These are phyloP conservation scores for Acanthopagrus latus DNA, from an alignment of 2,797 vertebrate genomes.

Conservation along the genomic window DNA sequence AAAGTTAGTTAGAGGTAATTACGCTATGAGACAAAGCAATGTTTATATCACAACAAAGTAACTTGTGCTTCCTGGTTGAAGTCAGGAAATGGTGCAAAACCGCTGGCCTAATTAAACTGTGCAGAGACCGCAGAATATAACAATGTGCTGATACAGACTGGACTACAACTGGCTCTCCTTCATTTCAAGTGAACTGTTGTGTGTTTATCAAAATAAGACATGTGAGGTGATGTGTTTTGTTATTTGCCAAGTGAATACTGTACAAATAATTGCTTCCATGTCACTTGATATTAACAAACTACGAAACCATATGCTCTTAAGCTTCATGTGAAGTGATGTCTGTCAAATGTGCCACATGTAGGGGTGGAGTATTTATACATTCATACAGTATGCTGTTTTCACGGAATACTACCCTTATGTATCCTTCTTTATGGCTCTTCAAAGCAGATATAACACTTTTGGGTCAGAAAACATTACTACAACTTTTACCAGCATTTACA, in stretches of 20 bases:
- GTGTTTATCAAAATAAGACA: background rate
- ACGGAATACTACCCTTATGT: too few relatives aligned
- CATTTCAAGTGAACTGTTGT: background rate
- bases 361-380: too few relatives aligned
- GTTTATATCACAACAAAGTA: background rate
- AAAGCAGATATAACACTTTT: too few relatives aligned
- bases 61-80: background rate
- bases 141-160: background rate
- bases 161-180: background rate
- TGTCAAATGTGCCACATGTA: too few relatives aligned
- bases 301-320: too few relatives aligned
- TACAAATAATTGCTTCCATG: too few relatives aligned
- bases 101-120: slow-evolving; percentile 9
- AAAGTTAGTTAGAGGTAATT: background rate
- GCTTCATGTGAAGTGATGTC: too few relatives aligned
- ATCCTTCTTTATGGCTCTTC: too few relatives aligned
- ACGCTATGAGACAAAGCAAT: background rate
- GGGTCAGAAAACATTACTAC: background rate
- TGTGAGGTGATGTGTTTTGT: too few relatives aligned
- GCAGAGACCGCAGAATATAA: background rate
- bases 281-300: too few relatives aligned
- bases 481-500: background rate
- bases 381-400: too few relatives aligned
- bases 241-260: too few relatives aligned
- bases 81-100: slow-evolving; percentile 17